Base-by-base conservation (phyloP, 2,797 vertebrate species). In the Balearica regulorum region DNA sequence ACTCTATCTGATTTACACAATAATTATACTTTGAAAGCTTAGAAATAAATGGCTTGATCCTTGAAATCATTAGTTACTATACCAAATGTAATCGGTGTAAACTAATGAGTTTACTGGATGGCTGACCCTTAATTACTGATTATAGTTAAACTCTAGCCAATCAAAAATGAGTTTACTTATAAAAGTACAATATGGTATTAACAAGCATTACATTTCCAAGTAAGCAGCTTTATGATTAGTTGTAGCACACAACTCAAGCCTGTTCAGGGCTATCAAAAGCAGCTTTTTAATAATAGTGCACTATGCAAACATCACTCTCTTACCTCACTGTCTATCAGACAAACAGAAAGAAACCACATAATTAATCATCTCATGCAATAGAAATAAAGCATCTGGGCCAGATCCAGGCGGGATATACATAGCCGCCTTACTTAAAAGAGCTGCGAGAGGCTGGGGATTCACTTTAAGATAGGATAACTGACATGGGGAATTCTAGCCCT, bases 81-180 rank as follows among this genome's bases (percentile, higher is more conserved):
- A 98, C 98, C 97, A 98, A 98, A 98, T 97, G 97, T 98, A 98
- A 98, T 98, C 98, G 98, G 98, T 98, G 98, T 98, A 98, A 98
- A 98, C 98, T 98, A 98, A 98, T 97, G 97, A 98, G 98, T 98
- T 98, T 98, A 98, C 97, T 98, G 97, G 96, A 97, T 96, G 97
- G 98, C 98, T 98, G 96, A 97, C 97, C 97, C 97, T 98, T 98
- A 98, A 98, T 98, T 98, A 98, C 98, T 98, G 98, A 98, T 98
- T 98, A 98, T 97, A 98, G 98, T 97, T 97, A 98, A 98, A 97
- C 94, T 96, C 97, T 95, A 97, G 94, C 98, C 98, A 98, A 98
- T 98, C 97, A 98, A 97, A 97, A 96, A 96, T 94, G 62, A 90
- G 96, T 98, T 98, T 98, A 97, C 98, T 98, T 98, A 93, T 96